phyloP scores from a whole-genome alignment of 2,113 vertebrate species.

The Penelope pileata region DNA sequence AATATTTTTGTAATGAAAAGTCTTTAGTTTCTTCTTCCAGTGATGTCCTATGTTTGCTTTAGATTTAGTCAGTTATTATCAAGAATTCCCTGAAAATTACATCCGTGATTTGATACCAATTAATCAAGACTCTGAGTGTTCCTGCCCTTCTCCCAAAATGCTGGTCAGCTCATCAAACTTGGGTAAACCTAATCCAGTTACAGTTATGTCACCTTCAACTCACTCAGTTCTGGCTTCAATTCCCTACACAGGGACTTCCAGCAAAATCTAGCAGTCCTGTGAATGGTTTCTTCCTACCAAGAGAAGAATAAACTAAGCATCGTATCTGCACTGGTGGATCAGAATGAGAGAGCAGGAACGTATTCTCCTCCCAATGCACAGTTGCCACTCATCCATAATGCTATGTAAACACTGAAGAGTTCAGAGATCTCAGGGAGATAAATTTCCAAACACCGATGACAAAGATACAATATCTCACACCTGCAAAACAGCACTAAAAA shows the following conservation, averaged over 20 bases:
- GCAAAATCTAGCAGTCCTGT: not conserved
- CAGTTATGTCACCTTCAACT: not conserved
- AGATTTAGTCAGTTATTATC: not conserved
- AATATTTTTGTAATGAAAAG: not conserved
- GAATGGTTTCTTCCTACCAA: not conserved
- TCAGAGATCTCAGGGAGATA: not conserved
- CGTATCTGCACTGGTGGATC: not conserved
- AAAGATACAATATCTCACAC: not conserved
- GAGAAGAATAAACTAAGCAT: not conserved
- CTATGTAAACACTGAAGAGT: not conserved
- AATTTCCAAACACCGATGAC: not conserved
- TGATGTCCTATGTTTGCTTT: not conserved
- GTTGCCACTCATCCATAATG: not conserved
- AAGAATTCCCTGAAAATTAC: not conserved
- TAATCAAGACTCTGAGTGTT: not conserved
- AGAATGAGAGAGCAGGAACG: not conserved
- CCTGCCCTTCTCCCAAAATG: not conserved
- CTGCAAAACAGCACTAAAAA: not conserved
- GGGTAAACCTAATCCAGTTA: not conserved
- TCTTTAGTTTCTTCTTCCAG: not conserved
- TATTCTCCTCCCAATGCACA: not conserved
- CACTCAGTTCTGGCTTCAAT: not conserved
- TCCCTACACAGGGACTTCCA: not conserved
- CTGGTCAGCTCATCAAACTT: not conserved
- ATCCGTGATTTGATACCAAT: not conserved